Conservation (phyloP, 2,797 vertebrate genomes). For the Fistularia commersonii region DNA sequence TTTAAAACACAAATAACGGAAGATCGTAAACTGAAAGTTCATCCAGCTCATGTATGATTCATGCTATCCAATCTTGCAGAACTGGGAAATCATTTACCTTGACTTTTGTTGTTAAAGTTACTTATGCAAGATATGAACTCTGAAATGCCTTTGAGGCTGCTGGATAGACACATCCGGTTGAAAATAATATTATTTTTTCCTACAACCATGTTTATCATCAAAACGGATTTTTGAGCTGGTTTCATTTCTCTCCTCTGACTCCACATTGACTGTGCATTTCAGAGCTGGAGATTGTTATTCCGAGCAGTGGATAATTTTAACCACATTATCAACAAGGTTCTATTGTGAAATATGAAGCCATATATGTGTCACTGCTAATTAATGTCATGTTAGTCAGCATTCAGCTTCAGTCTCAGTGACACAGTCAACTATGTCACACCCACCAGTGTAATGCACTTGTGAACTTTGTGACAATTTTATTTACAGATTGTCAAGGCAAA, state of each 20-base stretch:
- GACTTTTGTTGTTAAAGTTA: constrained; percentile 14
- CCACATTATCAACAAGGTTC: constrained; percentile 2
- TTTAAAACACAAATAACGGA: constrained; percentile 35
- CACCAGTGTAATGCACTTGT: constrained; percentile 8
- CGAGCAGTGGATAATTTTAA: constrained; percentile 13
- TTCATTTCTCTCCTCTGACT: not conserved
- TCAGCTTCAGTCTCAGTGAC: constrained; percentile 28
- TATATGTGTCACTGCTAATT: constrained; percentile 24
- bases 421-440: constrained; percentile 44
- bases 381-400: constrained; percentile 16
- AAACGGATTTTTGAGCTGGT: too few relatives aligned
- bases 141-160: too few relatives aligned
- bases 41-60: constrained; percentile 38
- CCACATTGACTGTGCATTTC: constrained; percentile 3
- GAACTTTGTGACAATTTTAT: constrained; percentile 8
- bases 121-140: constrained; percentile 3
- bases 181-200: too few relatives aligned
- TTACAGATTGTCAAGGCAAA: constrained; percentile 30
- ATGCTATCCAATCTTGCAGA: constrained; percentile 14
- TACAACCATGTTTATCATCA: too few relatives aligned
- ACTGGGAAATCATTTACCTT: constrained; percentile 12
- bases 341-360: constrained; percentile 11
- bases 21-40: constrained; percentile 31
- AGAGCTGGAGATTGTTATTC: constrained; percentile 3
- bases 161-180: too few relatives aligned